These are phyloP conservation scores for Ptiloglossa arizonensis DNA, from an alignment of 1,140 invertebrate genomes.

Conservation along the genomic window DNA sequence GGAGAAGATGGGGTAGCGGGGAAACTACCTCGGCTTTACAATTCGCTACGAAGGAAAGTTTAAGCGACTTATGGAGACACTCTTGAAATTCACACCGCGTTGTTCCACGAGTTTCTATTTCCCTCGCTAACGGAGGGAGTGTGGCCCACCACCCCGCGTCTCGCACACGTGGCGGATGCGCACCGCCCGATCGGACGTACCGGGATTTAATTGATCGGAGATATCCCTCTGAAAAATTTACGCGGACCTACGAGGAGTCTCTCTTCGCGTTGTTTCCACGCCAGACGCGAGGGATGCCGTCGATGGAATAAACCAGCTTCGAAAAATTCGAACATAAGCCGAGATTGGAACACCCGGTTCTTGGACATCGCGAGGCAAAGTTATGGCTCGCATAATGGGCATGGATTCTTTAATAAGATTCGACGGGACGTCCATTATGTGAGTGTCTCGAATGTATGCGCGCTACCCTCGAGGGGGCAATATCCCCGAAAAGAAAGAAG, in stretches of 20 bases:
- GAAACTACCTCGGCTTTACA: constrained; percentile 41
- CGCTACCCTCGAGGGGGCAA: constrained; percentile 20
- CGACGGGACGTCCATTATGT: neutral
- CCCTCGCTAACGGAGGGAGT: constrained; percentile 10
- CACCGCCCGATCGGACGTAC: neutral
- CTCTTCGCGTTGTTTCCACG: no score
- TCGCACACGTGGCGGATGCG: neutral
- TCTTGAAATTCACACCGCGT: constrained; percentile 54
- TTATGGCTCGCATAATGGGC: constrained; percentile 9
- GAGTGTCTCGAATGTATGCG: constrained; percentile 30
- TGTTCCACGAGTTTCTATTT: constrained; percentile 58
- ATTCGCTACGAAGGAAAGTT: constrained; percentile 58
- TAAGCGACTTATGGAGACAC: constrained; percentile 59
- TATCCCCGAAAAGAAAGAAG: constrained; percentile 31
- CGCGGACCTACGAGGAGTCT: no score
- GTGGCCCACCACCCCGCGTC: no score
- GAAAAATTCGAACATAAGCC: neutral
- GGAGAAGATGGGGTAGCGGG: constrained; percentile 2
- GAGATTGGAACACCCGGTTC: neutral
- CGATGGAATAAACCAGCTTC: neutral
- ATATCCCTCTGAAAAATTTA: no score
- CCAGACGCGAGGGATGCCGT: neutral
- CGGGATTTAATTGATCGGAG: constrained; percentile 35
- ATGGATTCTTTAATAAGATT: constrained; percentile 22
- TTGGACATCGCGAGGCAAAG: neutral